Evolutionary conservation across 2,797 vertebrate genomes (phyloP).

Genomic region (Meda fulgida): DNA sequence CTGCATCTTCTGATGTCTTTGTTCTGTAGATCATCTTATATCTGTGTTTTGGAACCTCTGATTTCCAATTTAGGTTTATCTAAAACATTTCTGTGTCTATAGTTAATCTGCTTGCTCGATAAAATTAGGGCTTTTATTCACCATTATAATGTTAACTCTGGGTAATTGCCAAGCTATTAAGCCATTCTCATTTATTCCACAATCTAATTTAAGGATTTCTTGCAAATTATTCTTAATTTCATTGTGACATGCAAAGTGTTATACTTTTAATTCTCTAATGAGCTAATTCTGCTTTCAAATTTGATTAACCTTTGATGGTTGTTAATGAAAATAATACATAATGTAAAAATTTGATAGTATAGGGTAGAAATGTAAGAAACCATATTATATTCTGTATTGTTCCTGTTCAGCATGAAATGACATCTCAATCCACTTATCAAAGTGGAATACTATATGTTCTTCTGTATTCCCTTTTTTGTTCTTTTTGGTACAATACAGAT

Average conservation of each 20-base stretch:
- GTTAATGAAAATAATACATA: background rate
- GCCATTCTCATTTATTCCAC: slow-evolving; percentile 14
- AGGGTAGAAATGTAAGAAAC: background rate
- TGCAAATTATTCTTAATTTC: slow-evolving; percentile 13
- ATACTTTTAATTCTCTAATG: background rate
- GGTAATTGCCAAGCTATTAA: slow-evolving; percentile 31
- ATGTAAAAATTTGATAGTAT: background rate
- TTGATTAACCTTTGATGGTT: background rate
- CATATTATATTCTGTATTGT: background rate
- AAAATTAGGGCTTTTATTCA: slow-evolving; percentile 14
- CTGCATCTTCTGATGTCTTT: background rate
- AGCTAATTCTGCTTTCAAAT: background rate
- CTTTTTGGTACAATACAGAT: background rate
- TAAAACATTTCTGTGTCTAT: background rate
- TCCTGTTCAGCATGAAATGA: background rate
- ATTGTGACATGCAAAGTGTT: background rate
- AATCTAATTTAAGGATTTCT: slow-evolving; percentile 12
- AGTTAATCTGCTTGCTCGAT: background rate
- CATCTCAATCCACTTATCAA: background rate
- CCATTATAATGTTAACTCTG: slow-evolving; percentile 24
- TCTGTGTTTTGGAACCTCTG: background rate
- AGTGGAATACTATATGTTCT: background rate
- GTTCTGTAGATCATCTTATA: background rate
- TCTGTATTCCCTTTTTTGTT: background rate
- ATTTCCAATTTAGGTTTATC: background rate